A percentile compares a stretch with the other conserved stretches of the same genome.
Conservation (phyloP, 1,140 invertebrate species). For the Amyelois transitella region DNA sequence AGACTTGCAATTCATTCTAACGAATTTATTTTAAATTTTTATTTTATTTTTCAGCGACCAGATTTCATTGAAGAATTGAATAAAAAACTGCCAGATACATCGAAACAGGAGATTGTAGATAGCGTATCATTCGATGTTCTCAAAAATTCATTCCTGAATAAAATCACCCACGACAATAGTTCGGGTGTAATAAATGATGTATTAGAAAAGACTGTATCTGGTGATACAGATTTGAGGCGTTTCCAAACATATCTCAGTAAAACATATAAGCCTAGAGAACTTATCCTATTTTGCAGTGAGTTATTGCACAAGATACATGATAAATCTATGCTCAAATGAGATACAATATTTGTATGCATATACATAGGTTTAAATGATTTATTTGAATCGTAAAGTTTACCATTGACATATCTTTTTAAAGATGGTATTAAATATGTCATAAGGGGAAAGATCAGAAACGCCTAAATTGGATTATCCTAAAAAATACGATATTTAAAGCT, state of each 20-base stretch:
- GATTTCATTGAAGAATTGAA: conserved; percentile 37
- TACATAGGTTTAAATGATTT: background rate
- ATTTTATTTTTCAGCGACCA: conserved; percentile 34
- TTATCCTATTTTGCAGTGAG: conserved; percentile 50
- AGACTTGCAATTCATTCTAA: too few species aligned
- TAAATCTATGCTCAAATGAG: conserved; percentile 6
- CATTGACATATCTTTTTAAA: too few species aligned
- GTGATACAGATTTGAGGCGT: conserved; percentile 21
- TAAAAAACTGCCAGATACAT: conserved; percentile 26
- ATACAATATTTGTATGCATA: background rate
- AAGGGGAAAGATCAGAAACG: too few species aligned
- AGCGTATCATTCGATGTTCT: conserved; percentile 25
- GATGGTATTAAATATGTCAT: too few species aligned
- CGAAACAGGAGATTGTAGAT: conserved; percentile 32
- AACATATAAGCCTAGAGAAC: conserved; percentile 37
- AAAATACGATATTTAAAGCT: too few species aligned
- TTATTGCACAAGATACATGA: conserved; percentile 41
- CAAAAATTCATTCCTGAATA: conserved; percentile 26
- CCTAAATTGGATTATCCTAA: too few species aligned
- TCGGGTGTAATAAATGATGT: conserved; percentile 23
- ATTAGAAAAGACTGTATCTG: conserved; percentile 21
- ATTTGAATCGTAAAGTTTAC: background rate
- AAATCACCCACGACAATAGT: conserved; percentile 22
- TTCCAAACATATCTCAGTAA: conserved; percentile 35
- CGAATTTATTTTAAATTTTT: background rate